A percentile compares a stretch with the other conserved stretches of the same genome.
Evolutionary conservation across 2,888 invertebrate species (phyloP).

Genomic region (Luffia ferchaultella): DNA sequence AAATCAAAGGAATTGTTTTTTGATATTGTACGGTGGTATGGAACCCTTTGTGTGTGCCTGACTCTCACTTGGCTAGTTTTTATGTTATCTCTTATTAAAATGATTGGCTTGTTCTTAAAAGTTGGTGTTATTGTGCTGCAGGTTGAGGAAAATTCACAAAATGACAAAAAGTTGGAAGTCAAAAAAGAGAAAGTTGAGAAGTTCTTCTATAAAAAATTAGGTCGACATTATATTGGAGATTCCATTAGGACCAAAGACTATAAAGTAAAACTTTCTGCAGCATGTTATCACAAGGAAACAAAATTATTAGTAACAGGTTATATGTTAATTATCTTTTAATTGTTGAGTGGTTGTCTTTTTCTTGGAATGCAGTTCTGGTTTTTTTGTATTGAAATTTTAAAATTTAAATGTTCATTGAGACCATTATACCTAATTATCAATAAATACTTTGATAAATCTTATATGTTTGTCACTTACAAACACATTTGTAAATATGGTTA

Average conservation of each 20-base stretch:
- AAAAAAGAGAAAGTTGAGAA: constrained; percentile 39
- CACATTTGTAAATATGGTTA: too few relatives aligned
- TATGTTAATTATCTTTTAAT: background rate
- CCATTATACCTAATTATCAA: too few relatives aligned
- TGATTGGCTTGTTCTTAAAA: too few relatives aligned
- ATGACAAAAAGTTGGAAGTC: constrained; percentile 27
- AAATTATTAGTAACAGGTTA: constrained; percentile 81
- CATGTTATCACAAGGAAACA: constrained; percentile 81
- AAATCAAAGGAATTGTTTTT: too few relatives aligned
- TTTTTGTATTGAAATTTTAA: background rate
- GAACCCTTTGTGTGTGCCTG: too few relatives aligned
- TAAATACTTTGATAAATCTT: too few relatives aligned
- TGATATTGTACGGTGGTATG: too few relatives aligned
- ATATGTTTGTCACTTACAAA: too few relatives aligned
- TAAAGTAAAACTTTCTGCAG: constrained; percentile 76
- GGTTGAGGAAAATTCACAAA: too few relatives aligned
- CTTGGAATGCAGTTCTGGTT: constrained; percentile 4
- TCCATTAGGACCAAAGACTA: constrained; percentile 70
- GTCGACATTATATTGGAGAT: constrained; percentile 78
- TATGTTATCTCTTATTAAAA: too few relatives aligned
- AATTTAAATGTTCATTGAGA: background rate
- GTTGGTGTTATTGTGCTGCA: too few relatives aligned
- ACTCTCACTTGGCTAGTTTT: too few relatives aligned
- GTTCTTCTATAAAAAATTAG: constrained; percentile 73
- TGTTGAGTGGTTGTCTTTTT: background rate